Evolutionary conservation across 1,140 invertebrate genomes (phyloP).

Genomic region (Drosophila miranda): DNA sequence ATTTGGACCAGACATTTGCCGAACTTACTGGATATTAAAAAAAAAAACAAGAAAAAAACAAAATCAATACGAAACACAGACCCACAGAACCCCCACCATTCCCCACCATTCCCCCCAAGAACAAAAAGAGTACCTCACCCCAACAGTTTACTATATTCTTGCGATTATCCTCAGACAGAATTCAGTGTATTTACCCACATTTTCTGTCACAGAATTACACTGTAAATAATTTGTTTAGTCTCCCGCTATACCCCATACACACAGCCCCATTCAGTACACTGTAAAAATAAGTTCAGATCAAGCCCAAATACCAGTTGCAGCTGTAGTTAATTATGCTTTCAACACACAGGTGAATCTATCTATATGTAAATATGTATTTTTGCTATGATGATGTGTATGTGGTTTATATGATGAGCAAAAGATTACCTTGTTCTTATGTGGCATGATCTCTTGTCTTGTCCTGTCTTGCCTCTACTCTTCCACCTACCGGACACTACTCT

Average conservation of each 20-base stretch:
- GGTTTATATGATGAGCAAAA: conserved; percentile 37
- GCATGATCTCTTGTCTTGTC: conserved; percentile 58
- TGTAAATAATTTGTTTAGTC: conserved; percentile 77
- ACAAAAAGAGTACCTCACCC: conserved; percentile 7
- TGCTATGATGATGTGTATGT: conserved; percentile 6
- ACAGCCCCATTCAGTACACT: conserved; percentile 39
- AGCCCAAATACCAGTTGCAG: conserved; percentile 58
- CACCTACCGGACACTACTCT: conserved; percentile 29
- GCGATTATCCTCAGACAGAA: conserved; percentile 13
- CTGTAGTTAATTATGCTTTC: conserved; percentile 74
- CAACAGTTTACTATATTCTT: conserved; percentile 24
- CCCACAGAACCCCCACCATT: not conserved
- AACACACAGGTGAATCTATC: conserved; percentile 68
- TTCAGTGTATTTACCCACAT: conserved; percentile 39
- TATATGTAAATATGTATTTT: conserved; percentile 40
- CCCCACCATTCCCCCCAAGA: not conserved
- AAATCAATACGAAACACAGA: conserved; percentile 34
- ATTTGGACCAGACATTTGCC: conserved; percentile 98
- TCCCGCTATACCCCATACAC: conserved; percentile 30
- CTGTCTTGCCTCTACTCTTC: conserved; percentile 17
- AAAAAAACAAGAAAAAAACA: conserved; percentile 42
- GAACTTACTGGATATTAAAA: conserved; percentile 93
- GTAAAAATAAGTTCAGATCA: conserved; percentile 65
- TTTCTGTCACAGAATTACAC: conserved; percentile 56
- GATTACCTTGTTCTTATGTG: conserved; percentile 59